Evolutionary conservation across 2,888 invertebrate species (phyloP), one percentile per base, ranked within the genome.

Genomic region (Emmelina monodactyla): DNA sequence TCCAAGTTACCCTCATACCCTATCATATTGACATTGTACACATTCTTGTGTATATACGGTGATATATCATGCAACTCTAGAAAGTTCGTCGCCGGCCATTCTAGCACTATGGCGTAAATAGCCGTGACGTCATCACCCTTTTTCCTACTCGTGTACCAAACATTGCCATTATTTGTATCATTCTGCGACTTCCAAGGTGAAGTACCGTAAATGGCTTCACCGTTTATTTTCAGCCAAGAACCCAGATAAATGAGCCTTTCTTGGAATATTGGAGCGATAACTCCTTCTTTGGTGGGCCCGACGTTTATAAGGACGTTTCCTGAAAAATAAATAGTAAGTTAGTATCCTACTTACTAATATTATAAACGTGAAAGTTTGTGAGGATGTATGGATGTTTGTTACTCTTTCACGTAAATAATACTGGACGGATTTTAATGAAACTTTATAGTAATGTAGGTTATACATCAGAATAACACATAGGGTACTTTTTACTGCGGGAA

Each of bases 281-380:
- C 87, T 3, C 96, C 96, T 49, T 93, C 92, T 55, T 89, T 91
- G 0, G 94, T 92, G 11, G 96, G 95, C 0, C 96, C 95, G 4
- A 95, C 84, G 56, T 96, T 96, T 54, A 93, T 84, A 11, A 92
- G 62, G 12, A 88, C 76, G 57, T 93, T 93, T 1, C 89, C 89
- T 85, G 50, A 32, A 70, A 61, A 16, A 6, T 25, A 14, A 22
- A 10, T 31, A 3, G n/a, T 13, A n/a, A 9, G 22, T 19, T 9
- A 9, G 5, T 19, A 19, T 6, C 19, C 19, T 19, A 19, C n/a
- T n/a, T n/a, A n/a, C n/a, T n/a, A n/a, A n/a, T n/a, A n/a, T n/a
- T n/a, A n/a, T n/a, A n/a, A n/a, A n/a, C n/a, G n/a, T n/a, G n/a
- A n/a, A n/a, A n/a, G n/a, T n/a, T n/a, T n/a, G n/a, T n/a, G n/a